phyloP scores from a whole-genome alignment of 2,888 invertebrate species.

The Aporophyla nigra region DNA sequence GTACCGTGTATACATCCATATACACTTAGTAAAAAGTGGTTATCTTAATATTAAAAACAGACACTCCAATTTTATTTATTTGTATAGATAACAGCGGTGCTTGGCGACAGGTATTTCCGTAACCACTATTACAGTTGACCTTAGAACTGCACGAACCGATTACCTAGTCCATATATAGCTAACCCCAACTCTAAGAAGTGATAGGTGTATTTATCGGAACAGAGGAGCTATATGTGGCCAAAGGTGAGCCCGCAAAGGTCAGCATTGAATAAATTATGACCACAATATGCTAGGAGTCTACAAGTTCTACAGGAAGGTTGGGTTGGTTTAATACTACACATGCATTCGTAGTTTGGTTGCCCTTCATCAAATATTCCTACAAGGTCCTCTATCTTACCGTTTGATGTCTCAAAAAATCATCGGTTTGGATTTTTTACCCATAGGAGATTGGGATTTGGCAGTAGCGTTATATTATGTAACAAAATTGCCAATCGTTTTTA shows the following conservation, averaged over 20 bases:
- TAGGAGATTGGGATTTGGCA: background rate
- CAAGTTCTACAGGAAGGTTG: constrained; percentile 7
- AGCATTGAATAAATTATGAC: constrained; percentile 52
- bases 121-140: constrained; percentile 10
- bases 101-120: constrained; percentile 14
- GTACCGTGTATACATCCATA: no score
- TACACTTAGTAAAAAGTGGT: no score
- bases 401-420: background rate
- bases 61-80: background rate
- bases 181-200: constrained; percentile 1
- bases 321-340: background rate
- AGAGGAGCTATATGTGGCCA: constrained; percentile 29
- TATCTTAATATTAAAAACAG: no score
- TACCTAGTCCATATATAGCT: background rate
- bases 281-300: constrained; percentile 26
- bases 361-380: background rate
- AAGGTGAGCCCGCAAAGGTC: constrained; percentile 53
- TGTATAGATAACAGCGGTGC: background rate
- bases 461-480: background rate
- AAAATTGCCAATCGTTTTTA: constrained; percentile 24
- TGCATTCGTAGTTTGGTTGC: constrained; percentile 8
- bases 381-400: background rate
- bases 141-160: constrained; percentile 24
- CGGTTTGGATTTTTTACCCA: background rate
- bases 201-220: constrained; percentile 32